Conservation (phyloP, 2,113 vertebrate species). For the Oryzias celebensis region DNA sequence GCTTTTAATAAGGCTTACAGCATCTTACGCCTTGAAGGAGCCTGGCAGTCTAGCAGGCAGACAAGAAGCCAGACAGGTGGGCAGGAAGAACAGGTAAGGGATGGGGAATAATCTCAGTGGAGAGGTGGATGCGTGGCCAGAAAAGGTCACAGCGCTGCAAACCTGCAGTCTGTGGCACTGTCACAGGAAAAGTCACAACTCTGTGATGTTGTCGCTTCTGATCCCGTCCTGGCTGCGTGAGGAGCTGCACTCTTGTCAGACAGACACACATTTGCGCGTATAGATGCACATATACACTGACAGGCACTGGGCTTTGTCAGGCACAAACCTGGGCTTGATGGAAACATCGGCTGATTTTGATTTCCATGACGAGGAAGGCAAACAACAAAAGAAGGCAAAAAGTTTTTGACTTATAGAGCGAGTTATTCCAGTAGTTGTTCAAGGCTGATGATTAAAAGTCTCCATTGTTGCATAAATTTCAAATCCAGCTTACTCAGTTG, state of each 20-base stretch:
- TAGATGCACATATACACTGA: constrained; percentile 8
- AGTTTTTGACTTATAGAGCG: background rate
- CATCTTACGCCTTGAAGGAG: constrained; percentile 40
- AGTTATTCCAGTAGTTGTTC: background rate
- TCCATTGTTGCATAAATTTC: background rate
- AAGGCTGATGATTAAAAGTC: constrained; percentile 4
- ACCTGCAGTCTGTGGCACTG: constrained; percentile 3
- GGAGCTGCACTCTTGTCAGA: constrained; percentile 33
- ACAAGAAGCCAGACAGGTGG: constrained; percentile 29
- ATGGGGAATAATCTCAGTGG: constrained; percentile 10
- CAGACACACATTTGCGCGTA: constrained; percentile 18
- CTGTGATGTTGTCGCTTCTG: constrained; percentile 47
- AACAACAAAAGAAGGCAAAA: constrained; percentile 2
- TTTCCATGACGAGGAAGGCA: background rate
- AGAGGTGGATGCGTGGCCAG: constrained; percentile 9
- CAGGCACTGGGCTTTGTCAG: constrained; percentile 28
- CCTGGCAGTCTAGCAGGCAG: constrained; percentile 18
- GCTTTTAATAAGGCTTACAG: constrained; percentile 73
- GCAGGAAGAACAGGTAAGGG: constrained; percentile 22
- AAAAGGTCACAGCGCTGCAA: constrained; percentile 30
- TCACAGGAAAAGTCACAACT: constrained; percentile 37
- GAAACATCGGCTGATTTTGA: constrained; percentile 5
- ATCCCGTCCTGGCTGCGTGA: constrained; percentile 38
- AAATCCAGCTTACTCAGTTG: background rate
- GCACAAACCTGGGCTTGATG: constrained; percentile 2